Evolutionary conservation across 2,113 vertebrate genomes (phyloP).

Genomic region (Dendropsophus ebraccatus): DNA sequence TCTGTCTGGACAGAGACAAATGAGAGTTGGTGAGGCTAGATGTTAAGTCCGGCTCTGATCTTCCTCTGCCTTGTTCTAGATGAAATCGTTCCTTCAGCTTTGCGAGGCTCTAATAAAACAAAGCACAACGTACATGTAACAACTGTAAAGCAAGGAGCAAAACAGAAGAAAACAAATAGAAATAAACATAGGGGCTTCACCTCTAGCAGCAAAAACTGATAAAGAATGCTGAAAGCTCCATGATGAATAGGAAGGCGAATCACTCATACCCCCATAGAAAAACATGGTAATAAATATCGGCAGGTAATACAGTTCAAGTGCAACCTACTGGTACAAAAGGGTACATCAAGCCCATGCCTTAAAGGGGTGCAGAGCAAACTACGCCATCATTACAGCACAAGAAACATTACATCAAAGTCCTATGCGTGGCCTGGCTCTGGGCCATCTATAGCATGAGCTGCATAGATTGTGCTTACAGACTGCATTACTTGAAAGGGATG

Average conservation of each 20-base stretch:
- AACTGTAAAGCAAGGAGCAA: neutral
- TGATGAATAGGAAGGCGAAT: neutral
- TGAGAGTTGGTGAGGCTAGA: slow-evolving; percentile 69
- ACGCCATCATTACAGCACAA: neutral
- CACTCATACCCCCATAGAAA: neutral
- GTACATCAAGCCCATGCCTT: neutral
- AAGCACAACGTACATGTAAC: slow-evolving; percentile 45
- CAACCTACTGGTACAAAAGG: neutral
- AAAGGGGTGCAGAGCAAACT: neutral
- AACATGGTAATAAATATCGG: neutral
- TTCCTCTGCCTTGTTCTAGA: slow-evolving; percentile 68
- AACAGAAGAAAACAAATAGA: neutral
- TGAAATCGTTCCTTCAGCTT: slow-evolving; percentile 79
- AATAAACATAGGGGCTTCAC: neutral
- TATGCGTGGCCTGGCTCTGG: neutral
- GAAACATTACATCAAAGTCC: neutral
- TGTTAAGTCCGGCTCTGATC: slow-evolving; percentile 72
- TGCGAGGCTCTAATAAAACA: slow-evolving; percentile 77
- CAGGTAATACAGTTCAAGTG: neutral
- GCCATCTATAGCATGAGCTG: neutral
- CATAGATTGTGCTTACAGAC: neutral
- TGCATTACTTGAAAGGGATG: too few species aligned
- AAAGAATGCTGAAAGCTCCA: neutral
- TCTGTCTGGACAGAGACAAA: slow-evolving; percentile 76
- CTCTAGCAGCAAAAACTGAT: neutral